A percentile compares a stretch with the other conserved stretches of the same genome.
Evolutionary conservation across 2,113 vertebrate genomes (phyloP).

Genomic region (Perognathus longimembris): DNA sequence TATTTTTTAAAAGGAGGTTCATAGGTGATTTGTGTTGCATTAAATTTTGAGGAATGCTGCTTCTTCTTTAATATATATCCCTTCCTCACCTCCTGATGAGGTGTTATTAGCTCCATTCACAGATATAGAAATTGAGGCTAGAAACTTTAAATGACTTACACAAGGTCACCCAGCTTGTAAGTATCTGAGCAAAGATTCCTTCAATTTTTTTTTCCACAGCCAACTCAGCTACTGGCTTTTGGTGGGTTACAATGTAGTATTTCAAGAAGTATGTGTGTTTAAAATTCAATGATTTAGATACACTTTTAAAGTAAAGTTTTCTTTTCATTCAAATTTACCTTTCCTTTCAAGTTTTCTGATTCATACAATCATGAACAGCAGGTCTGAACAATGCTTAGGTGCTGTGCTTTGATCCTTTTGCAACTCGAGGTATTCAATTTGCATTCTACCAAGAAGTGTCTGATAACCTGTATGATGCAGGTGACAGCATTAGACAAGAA

Average conservation of each 20-base stretch:
- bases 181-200: neutral
- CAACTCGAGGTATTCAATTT: slow-evolving; percentile 65
- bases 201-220: neutral
- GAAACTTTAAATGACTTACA: slow-evolving; percentile 29
- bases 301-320: neutral
- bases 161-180: slow-evolving; percentile 20
- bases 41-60: slow-evolving; percentile 8
- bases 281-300: slow-evolving; percentile 23
- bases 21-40: neutral
- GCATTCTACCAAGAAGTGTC: slow-evolving; percentile 51
- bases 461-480: slow-evolving; percentile 51
- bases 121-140: slow-evolving; percentile 15
- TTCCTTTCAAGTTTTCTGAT: slow-evolving; percentile 53
- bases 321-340: slow-evolving; percentile 55
- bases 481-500: slow-evolving; percentile 47
- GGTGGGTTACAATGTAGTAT: neutral
- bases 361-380: slow-evolving; percentile 42
- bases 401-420: slow-evolving; percentile 68
- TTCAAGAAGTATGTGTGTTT: neutral
- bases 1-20: slow-evolving; percentile 20
- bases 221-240: neutral
- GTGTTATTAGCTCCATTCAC: slow-evolving; percentile 11
- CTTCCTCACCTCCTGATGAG: slow-evolving; percentile 12
- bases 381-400: slow-evolving; percentile 60
- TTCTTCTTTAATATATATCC: neutral